Conservation (phyloP, 2,113 vertebrate species). For the Poeciliopsis retropinna region DNA sequence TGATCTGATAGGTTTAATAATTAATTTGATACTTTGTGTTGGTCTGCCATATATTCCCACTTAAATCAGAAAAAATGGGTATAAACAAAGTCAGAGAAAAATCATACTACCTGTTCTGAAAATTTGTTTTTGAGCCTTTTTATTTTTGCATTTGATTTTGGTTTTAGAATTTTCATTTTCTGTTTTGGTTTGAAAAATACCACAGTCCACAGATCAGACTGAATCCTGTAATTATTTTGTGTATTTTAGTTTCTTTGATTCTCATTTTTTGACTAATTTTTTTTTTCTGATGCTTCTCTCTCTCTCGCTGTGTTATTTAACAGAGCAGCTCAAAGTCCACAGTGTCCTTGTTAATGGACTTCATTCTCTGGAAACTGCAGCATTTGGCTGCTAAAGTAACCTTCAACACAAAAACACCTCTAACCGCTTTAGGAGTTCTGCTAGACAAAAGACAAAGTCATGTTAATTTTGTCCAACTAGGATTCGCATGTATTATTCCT, state of each 20-base stretch:
- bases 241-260: neutral
- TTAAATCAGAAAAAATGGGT: no score
- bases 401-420: conserved; percentile 17
- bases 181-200: neutral
- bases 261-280: neutral
- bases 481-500: conserved; percentile 8
- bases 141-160: no score
- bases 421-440: neutral
- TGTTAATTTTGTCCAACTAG: neutral
- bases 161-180: neutral
- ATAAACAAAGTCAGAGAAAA: no score
- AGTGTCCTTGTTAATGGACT: conserved; percentile 25
- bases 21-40: no score
- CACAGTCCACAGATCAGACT: neutral
- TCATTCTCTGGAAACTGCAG: conserved; percentile 32
- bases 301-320: neutral
- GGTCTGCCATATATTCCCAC: no score
- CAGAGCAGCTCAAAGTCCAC: neutral
- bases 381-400: conserved; percentile 8
- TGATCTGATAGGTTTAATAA: no score
- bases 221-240: conserved; percentile 1
- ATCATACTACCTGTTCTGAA: no score
- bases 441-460: conserved; percentile 3
- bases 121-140: no score
- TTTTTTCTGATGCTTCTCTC: neutral